Evolutionary conservation across 2,888 invertebrate species (phyloP).

Genomic region (Osmoderma eremita): DNA sequence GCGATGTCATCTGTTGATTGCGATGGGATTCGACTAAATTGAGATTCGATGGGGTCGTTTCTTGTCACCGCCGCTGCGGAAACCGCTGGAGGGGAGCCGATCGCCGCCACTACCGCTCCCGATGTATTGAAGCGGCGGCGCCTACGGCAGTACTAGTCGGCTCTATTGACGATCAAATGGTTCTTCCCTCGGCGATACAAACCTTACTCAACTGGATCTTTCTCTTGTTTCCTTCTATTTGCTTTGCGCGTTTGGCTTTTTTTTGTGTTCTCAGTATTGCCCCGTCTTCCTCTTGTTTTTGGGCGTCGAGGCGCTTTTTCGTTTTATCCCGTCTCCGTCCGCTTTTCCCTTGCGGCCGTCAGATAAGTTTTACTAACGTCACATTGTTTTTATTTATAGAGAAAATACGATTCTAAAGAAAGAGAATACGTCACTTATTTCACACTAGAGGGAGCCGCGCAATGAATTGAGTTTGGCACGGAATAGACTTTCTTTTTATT

Average conservation of each 20-base stretch:
- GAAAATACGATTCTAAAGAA: constrained; percentile 27
- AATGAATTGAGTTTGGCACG: neutral
- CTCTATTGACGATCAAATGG: constrained; percentile 54
- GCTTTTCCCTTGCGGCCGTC: constrained; percentile 12
- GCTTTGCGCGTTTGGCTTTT: constrained; percentile 21
- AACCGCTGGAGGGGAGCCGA: constrained; percentile 10
- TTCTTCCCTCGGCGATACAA: constrained; percentile 43
- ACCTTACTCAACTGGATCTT: constrained; percentile 46
- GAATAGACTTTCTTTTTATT: neutral
- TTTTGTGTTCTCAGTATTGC: neutral
- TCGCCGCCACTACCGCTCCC: neutral
- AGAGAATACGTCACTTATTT: constrained; percentile 10
- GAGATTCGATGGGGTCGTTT: constrained; percentile 52
- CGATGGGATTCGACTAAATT: constrained; percentile 59
- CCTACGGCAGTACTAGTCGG: constrained; percentile 4
- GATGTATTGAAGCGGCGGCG: constrained; percentile 43
- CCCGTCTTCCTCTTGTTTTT: constrained; percentile 9
- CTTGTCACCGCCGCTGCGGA: constrained; percentile 20
- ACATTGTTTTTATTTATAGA: constrained; percentile 34
- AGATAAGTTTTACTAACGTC: constrained; percentile 35
- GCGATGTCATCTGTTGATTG: constrained; percentile 62
- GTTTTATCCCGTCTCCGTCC: neutral
- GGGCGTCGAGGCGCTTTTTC: neutral
- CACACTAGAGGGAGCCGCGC: neutral
- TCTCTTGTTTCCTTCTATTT: constrained; percentile 22